phyloP scores from a whole-genome alignment of 2,113 vertebrate species.

The Pteropus alecto region DNA sequence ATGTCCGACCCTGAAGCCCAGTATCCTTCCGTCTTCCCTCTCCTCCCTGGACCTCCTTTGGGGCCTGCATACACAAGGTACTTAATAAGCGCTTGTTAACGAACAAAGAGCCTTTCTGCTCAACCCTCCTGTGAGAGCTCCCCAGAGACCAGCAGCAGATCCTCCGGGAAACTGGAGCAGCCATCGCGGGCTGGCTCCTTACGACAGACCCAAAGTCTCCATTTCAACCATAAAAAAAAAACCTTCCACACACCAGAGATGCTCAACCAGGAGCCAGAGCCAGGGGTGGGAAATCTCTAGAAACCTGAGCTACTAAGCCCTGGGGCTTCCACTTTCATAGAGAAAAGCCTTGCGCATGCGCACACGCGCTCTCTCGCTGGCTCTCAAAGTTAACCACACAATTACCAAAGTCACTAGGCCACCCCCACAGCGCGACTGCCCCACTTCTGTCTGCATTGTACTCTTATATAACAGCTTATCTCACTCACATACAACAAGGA shows the following conservation, averaged over 20 bases:
- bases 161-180: neutral
- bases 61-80: neutral
- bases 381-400: neutral
- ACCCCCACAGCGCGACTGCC: accelerated
- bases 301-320: neutral
- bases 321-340: neutral
- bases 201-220: neutral
- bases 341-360: neutral
- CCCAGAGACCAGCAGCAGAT: neutral
- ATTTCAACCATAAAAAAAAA: neutral
- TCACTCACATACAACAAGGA: neutral
- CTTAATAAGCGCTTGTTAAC: neutral
- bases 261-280: neutral
- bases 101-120: neutral
- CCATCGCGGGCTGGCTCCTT: neutral
- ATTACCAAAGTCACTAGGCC: neutral
- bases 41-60: neutral
- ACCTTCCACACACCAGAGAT: neutral
- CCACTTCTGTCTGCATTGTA: neutral
- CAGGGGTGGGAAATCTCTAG: neutral
- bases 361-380: neutral
- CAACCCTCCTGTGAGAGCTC: neutral
- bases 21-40: neutral
- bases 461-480: neutral
- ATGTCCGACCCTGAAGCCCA: accelerated